A percentile compares a stretch with the other conserved stretches of the same genome.
These are phyloP conservation scores for Conus ventricosus DNA, from an alignment of 1,140 invertebrate genomes.

Conservation along the genomic window DNA sequence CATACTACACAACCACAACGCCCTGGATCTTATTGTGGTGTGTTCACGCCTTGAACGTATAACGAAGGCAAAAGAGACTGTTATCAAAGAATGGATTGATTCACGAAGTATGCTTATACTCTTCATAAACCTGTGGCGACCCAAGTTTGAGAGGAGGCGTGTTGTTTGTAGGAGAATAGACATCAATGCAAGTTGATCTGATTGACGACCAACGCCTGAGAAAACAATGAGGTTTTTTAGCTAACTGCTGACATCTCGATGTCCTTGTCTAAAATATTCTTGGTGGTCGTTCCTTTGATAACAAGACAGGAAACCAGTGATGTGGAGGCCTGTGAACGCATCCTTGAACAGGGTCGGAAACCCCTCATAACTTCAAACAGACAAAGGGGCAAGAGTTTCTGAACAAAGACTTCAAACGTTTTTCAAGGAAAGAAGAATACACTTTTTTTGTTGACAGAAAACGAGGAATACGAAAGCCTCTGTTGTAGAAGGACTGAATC, in stretches of 20 bases:
- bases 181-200: constrained; percentile 73
- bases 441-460: constrained; percentile 38
- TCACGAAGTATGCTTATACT: constrained; percentile 38
- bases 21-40: constrained; percentile 13
- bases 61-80: background rate
- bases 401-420: constrained; percentile 41
- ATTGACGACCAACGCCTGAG: constrained; percentile 64
- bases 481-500: constrained; percentile 75
- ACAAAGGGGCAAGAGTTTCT: constrained; percentile 41
- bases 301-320: constrained; percentile 71
- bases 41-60: background rate
- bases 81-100: constrained; percentile 35
- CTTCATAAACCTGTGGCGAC: constrained; percentile 37
- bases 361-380: constrained; percentile 28
- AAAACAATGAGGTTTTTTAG: constrained; percentile 72
- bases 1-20: constrained; percentile 12
- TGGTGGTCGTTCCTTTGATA: constrained; percentile 74
- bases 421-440: constrained; percentile 24
- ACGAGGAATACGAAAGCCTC: constrained; percentile 73
- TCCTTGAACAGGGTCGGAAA: constrained; percentile 44
- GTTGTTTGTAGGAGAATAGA: constrained; percentile 55
- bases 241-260: constrained; percentile 75
- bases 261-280: constrained; percentile 72
- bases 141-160: constrained; percentile 24
- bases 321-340: constrained; percentile 53